phyloP scores from a whole-genome alignment of 2,113 vertebrate species.

The Rostratula benghalensis region DNA sequence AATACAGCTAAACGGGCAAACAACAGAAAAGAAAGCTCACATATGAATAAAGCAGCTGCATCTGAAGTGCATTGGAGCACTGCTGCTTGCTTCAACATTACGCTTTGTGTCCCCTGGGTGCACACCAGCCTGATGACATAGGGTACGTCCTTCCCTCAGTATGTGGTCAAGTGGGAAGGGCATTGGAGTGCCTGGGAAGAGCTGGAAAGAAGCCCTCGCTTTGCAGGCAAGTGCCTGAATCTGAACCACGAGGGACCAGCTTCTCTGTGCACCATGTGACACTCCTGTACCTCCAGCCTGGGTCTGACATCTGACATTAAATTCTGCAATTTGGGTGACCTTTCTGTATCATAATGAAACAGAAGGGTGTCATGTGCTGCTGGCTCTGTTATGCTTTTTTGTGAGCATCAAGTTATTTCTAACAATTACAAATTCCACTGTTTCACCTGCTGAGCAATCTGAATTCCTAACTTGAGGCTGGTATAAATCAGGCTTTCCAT shows the following conservation, averaged over 20 bases:
- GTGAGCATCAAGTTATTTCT: not conserved
- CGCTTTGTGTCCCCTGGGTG: fast-evolving
- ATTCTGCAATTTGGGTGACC: not conserved
- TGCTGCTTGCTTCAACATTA: no score
- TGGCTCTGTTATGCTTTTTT: not conserved
- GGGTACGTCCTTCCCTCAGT: fast-evolving
- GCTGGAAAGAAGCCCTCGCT: fast-evolving
- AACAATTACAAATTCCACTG: not conserved
- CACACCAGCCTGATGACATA: not conserved
- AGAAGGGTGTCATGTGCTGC: not conserved
- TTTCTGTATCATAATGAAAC: not conserved
- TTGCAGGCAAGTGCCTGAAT: fast-evolving
- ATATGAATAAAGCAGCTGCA: no score
- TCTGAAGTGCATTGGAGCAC: no score
- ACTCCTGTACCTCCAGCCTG: not conserved
- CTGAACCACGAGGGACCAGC: no score
- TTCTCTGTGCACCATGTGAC: fast-evolving
- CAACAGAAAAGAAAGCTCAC: no score
- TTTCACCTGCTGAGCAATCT: not conserved
- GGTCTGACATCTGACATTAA: not conserved
- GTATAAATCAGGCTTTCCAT: not conserved
- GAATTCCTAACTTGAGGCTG: not conserved
- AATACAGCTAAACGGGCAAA: not conserved
- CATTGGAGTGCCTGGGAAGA: not conserved
- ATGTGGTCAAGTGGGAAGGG: fast-evolving